Evolutionary conservation across 2,113 vertebrate genomes (phyloP).

Genomic region (Oryzias javanicus): DNA sequence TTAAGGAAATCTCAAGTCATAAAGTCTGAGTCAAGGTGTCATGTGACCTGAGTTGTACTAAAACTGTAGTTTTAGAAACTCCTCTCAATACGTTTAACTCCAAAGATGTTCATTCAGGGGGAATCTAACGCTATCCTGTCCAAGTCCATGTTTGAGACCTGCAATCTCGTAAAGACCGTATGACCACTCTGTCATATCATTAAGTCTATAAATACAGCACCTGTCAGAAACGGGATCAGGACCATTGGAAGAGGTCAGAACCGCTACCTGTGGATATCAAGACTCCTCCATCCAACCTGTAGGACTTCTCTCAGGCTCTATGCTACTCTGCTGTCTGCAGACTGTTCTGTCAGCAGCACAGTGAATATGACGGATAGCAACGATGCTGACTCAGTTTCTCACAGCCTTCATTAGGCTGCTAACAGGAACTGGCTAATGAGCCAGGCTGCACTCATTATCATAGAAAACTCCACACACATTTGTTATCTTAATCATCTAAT

Average conservation of each 20-base stretch:
- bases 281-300: background rate
- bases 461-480: slow-evolving; percentile 54
- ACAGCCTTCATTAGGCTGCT: slow-evolving; percentile 48
- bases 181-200: too few relatives aligned
- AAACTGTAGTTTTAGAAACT: too few relatives aligned
- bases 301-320: background rate
- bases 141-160: too few relatives aligned
- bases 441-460: slow-evolving; percentile 52
- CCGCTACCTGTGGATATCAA: background rate
- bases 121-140: too few relatives aligned
- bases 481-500: slow-evolving; percentile 59
- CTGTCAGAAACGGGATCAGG: too few relatives aligned
- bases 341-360: slow-evolving; percentile 11
- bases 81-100: too few relatives aligned
- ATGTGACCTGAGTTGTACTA: too few relatives aligned
- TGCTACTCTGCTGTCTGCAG: background rate
- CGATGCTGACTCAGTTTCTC: slow-evolving; percentile 25
- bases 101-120: too few relatives aligned
- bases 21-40: too few relatives aligned
- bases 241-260: background rate
- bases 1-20: too few relatives aligned
- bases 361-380: slow-evolving; percentile 42
- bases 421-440: slow-evolving; percentile 60
- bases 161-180: too few relatives aligned
- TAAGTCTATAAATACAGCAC: too few relatives aligned